Conservation (phyloP, 2,113 vertebrate genomes). For the Formicarius rufipectus region DNA sequence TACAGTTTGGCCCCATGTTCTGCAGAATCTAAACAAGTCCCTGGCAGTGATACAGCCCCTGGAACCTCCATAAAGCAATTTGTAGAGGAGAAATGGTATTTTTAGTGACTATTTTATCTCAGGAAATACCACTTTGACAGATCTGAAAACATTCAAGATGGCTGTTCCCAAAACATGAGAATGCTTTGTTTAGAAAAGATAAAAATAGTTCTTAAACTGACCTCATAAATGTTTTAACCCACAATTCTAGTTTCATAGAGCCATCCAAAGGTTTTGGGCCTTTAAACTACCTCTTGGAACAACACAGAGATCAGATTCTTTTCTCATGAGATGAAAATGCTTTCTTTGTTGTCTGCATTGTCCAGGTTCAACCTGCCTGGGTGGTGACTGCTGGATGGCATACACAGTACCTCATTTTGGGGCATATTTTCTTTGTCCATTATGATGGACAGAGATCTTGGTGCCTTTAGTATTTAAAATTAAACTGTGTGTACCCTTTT, state of each 20-base stretch:
- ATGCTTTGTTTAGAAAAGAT: not conserved
- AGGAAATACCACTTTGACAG: slow-evolving; percentile 11
- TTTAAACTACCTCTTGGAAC: not conserved
- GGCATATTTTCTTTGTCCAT: not conserved
- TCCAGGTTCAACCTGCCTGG: not conserved
- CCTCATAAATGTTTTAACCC: not conserved
- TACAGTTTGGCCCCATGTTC: not conserved
- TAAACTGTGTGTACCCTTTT: not conserved
- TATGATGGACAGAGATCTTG: not conserved
- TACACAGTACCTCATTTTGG: not conserved
- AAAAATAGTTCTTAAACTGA: not conserved
- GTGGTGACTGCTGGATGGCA: not conserved
- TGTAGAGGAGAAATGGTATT: not conserved
- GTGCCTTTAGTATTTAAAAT: not conserved
- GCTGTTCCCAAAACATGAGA: not conserved
- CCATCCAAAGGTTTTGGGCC: not conserved
- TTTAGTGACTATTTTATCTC: not conserved
- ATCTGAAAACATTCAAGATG: not conserved
- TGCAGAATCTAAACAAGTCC: not conserved
- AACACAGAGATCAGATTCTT: not conserved
- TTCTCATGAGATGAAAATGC: not conserved
- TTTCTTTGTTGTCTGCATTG: not conserved
- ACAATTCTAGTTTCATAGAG: not conserved
- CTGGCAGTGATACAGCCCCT: not conserved
- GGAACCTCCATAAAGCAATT: not conserved